These are phyloP conservation scores for Drosophila fulvimacula DNA, from an alignment of 2,888 invertebrate species.

Conservation along the genomic window DNA sequence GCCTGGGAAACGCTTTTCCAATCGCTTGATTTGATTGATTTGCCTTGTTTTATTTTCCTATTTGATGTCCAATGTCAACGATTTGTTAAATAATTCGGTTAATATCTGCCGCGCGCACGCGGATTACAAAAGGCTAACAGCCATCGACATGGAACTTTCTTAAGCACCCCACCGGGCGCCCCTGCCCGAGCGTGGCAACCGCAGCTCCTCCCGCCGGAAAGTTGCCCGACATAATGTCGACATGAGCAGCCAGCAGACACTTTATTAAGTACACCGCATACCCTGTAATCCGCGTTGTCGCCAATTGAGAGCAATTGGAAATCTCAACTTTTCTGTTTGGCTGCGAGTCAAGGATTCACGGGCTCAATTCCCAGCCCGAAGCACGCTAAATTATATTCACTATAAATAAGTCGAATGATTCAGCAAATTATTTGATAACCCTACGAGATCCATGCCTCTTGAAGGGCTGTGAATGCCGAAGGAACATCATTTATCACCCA, in stretches of 20 bases:
- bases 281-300: slow-evolving; percentile 10
- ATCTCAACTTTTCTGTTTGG: background rate
- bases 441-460: too few species aligned
- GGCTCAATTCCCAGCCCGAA: too few species aligned
- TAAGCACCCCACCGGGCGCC: slow-evolving; percentile 24
- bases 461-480: too few species aligned
- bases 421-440: background rate
- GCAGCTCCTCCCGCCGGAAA: slow-evolving; percentile 2
- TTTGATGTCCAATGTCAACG: slow-evolving; percentile 38
- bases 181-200: background rate
- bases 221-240: background rate
- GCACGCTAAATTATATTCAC: background rate
- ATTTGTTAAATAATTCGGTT: slow-evolving; percentile 56
- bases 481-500: too few species aligned
- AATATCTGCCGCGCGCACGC: slow-evolving; percentile 43
- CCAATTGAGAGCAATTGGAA: slow-evolving; percentile 17
- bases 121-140: slow-evolving; percentile 53
- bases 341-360: background rate
- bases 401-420: background rate
- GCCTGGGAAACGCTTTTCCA: slow-evolving; percentile 41
- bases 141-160: slow-evolving; percentile 41
- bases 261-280: slow-evolving; percentile 15
- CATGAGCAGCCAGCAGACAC: background rate
- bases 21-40: slow-evolving; percentile 73
- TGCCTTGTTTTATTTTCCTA: slow-evolving; percentile 10